Evolutionary conservation across 2,888 invertebrate species (phyloP), one percentile per base, ranked within the genome.

Genomic region (Formica aserva): DNA sequence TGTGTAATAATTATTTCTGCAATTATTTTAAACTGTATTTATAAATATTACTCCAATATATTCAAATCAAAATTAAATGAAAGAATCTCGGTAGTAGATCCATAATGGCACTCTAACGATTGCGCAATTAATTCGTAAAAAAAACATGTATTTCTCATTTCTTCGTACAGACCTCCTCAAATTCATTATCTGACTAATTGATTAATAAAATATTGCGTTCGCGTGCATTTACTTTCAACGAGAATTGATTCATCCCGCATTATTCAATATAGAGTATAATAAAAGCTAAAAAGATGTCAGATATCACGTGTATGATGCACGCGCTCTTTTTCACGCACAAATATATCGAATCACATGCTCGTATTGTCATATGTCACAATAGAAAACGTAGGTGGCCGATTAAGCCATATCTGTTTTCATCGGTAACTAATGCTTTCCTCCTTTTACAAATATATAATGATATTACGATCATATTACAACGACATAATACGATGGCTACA

Each of bases 81-180:
- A 41, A 15, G 22, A 57, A 55, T 66, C 5, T n/a, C 22, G 15
- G 5, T 52, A 4, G 11, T 32, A n/a, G 13, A n/a, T 41, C 48
- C 55, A 45, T 45, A 57, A 71, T 9, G 55, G 32, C 22, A 62
- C 3, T n/a, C 15, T 65, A 65, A 77, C 57, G 69, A 41, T 8
- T 22, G 45, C 4, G 22, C 60, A 60, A 71, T 77, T 66, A 75
- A 75, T 52, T 76, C 22, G 38, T 9, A 32, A 22, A 32, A 35
- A n/a, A 3, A 67, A 63, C 18, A 57, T n/a, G 26, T 11, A 4
- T 15, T 8, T 26, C 13, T 66, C 55, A n/a, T 67, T 38, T 26
- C 66, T 26, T 66, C 76, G 5, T 45, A 18, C 45, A 45, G 18
- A 5, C 1, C 45, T n/a, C 52, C 18, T 48, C 18, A 45, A 71